Evolutionary conservation across 23 tunicate genomes (phyloP), one percentile per base, ranked within the genome.

Genomic region (Ascidia mentula): DNA sequence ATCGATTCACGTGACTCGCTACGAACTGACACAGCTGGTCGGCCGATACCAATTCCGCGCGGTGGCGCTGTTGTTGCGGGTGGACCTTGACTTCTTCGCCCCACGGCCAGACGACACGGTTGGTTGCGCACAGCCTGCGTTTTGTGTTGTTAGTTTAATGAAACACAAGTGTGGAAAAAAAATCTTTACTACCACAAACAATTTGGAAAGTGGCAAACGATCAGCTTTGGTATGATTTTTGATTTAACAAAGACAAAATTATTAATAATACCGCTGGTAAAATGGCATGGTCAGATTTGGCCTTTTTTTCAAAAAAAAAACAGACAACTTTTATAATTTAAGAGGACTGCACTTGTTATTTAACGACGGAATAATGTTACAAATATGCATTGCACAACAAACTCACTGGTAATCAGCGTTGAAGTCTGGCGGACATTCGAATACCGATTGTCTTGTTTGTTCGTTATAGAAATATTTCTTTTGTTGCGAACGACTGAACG

Each of bases 361-460:
- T n/a, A n/a, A n/a, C n/a, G n/a, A n/a, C n/a, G n/a, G 18, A 22
- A 18, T 22, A 46, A 18, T 18, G 18, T 22, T 22, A 46, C 22
- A 18, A 18, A 46, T 22, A 46, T 46, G 18, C n/a, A n/a, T n/a
- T n/a, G 12, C 22, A 6, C 1, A 37, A n/a, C 28, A 6, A 7
- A 77, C 95, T 84, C 59, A 89, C 95, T 82, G 69, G 74, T 85
- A 85, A n/a, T 86, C 31, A 12, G 97, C 90, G 74, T 77, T 79
- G 72, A 88, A 82, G 40, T 86, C 97, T 1, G 87, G 84, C 0
- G 97, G 97, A 59, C 97, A 92, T 59, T 92, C 97, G 34, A 82
- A 92, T 60, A 72, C 24, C 17, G 97, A 92, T 59, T 86, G 31
- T 36, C 79, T 61, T 6, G 91, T 82, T 30, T 17, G 59, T 18